Percentiles rank a stretch among this genome's conserved stretches.
Evolutionary conservation across 2,888 invertebrate genomes (phyloP).

Genomic region (Dione juno): DNA sequence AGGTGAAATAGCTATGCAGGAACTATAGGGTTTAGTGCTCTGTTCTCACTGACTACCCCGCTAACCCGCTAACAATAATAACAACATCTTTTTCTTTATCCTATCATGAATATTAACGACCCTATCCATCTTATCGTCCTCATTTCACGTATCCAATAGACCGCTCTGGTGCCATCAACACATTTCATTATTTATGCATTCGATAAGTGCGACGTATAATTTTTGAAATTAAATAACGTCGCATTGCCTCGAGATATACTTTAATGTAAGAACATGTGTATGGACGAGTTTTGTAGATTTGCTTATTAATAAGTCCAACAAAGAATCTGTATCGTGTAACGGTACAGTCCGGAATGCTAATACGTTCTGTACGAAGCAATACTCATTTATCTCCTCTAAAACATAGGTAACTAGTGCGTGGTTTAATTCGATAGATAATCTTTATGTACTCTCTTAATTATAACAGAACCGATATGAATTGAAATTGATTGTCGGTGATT

Average conservation of each 20-base stretch:
- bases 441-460: slow-evolving; percentile 54
- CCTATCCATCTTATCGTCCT: slow-evolving; percentile 2
- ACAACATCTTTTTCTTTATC: background rate
- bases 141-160: background rate
- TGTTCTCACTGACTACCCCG: too few relatives aligned
- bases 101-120: background rate
- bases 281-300: slow-evolving; percentile 70
- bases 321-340: slow-evolving; percentile 64
- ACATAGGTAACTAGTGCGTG: slow-evolving; percentile 57
- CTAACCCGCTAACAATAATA: too few relatives aligned
- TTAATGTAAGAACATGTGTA: slow-evolving; percentile 57
- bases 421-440: slow-evolving; percentile 57
- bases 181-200: slow-evolving; percentile 28
- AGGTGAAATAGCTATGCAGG: too few relatives aligned
- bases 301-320: slow-evolving; percentile 76
- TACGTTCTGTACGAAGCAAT: slow-evolving; percentile 62
- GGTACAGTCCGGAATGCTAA: slow-evolving; percentile 62
- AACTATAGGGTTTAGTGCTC: too few relatives aligned
- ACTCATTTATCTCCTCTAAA: slow-evolving; percentile 65
- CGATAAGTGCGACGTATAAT: slow-evolving; percentile 33
- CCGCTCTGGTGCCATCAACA: background rate
- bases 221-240: slow-evolving; percentile 41
- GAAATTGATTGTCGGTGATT: slow-evolving; percentile 51
- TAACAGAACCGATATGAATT: slow-evolving; percentile 51
- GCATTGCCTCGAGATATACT: slow-evolving; percentile 45